phyloP scores from a whole-genome alignment of 2,113 vertebrate species.

The Hyla sarda region DNA sequence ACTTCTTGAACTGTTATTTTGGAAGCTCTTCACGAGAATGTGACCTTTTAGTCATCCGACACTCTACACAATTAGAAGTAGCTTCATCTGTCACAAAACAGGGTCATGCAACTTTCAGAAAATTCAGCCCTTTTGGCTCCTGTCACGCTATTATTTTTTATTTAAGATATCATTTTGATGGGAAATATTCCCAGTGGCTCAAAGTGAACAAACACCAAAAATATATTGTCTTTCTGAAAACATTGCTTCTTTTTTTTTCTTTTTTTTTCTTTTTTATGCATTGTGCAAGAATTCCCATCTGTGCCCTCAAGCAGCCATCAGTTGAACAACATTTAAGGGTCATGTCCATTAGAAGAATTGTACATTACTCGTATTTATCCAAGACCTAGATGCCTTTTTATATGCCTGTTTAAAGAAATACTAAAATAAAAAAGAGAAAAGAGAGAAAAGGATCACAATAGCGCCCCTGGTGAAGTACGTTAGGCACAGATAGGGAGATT shows the following conservation, averaged over 20 bases:
- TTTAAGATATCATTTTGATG: neutral
- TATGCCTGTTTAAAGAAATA: neutral
- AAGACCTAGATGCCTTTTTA: neutral
- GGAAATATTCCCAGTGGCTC: slow-evolving; percentile 17
- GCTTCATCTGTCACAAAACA: slow-evolving; percentile 29
- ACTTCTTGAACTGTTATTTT: slow-evolving; percentile 16
- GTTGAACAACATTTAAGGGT: neutral
- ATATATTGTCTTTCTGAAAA: slow-evolving; percentile 28
- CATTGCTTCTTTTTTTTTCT: neutral
- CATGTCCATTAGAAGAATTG: neutral
- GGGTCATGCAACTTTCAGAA: slow-evolving; percentile 18
- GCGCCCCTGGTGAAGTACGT: too few species aligned
- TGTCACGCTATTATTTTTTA: neutral
- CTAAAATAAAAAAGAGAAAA: neutral
- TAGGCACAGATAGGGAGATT: too few species aligned
- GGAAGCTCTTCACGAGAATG: slow-evolving; percentile 23
- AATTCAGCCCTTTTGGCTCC: neutral
- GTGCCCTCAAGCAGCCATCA: neutral
- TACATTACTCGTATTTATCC: neutral
- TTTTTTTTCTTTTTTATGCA: too few species aligned
- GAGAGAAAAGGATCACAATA: too few species aligned
- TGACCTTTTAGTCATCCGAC: slow-evolving; percentile 25
- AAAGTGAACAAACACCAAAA: neutral
- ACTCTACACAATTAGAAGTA: slow-evolving; percentile 17
- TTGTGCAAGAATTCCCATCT: neutral